phyloP scores from a whole-genome alignment of 1,140 invertebrate species.

The Olivierus martensii region DNA sequence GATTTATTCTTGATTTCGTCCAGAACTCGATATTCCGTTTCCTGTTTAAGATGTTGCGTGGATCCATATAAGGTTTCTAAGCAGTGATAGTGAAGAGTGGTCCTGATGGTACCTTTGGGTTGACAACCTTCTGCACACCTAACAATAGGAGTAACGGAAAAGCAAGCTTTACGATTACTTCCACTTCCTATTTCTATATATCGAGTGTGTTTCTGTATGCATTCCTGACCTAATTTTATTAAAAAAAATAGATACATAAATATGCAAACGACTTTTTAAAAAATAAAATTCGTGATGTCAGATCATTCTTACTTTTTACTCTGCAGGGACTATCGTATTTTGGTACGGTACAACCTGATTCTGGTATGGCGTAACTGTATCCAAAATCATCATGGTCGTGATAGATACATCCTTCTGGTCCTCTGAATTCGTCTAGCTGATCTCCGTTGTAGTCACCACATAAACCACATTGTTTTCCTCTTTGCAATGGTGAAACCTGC shows the following conservation, averaged over 20 bases:
- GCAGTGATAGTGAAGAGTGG: constrained; percentile 3
- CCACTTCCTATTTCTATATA: not conserved
- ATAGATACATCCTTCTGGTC: constrained; percentile 9
- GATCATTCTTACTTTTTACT: constrained; percentile 2
- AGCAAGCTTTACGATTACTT: constrained; percentile 7
- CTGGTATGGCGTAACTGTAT: constrained; percentile 14
- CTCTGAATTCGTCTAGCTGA: constrained; percentile 9
- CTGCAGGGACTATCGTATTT: constrained; percentile 3
- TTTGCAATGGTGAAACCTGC: constrained; percentile 1
- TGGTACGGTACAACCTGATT: constrained; percentile 10
- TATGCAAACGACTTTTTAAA: not conserved
- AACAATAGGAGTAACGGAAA: constrained; percentile 3
- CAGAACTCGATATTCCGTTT: not conserved
- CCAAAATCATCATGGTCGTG: constrained; percentile 7
- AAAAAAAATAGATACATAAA: not conserved
- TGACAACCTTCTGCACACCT: constrained; percentile 3
- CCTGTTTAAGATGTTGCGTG: not conserved
- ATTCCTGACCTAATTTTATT: constrained; percentile 1
- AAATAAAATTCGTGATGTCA: too few relatives aligned
- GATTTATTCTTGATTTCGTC: constrained; percentile 10
- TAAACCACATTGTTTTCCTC: constrained; percentile 16
- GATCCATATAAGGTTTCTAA: constrained; percentile 5
- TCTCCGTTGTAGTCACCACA: constrained; percentile 21
- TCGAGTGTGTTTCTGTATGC: constrained; percentile 1
- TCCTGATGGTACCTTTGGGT: not conserved